Conservation (phyloP, 2,797 vertebrate species). For the Intellagama lesueurii region DNA sequence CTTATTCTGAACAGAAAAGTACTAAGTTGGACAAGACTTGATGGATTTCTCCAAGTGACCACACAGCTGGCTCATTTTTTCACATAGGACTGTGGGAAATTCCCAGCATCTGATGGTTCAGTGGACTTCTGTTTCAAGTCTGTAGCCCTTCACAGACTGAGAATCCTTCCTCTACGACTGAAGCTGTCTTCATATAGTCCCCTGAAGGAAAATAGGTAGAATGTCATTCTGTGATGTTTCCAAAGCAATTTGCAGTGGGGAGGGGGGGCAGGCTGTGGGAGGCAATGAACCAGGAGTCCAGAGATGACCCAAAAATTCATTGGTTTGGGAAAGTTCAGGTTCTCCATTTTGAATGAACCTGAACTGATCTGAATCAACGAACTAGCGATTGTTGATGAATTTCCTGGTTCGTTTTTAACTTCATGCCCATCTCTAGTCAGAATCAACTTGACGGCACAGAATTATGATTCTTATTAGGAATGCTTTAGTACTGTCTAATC, state of each 20-base stretch:
- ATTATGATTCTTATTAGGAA: not conserved
- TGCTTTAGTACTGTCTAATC: not conserved
- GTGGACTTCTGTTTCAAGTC: conserved; percentile 43
- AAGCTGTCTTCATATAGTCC: conserved; percentile 35
- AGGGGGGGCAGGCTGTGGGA: too few species aligned
- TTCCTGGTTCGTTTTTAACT: too few species aligned
- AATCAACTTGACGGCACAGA: too few species aligned
- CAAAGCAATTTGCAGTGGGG: conserved; percentile 56
- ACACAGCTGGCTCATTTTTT: not conserved
- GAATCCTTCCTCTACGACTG: not conserved
- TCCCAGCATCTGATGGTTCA: not conserved
- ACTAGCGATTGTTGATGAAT: too few species aligned
- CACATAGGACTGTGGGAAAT: not conserved
- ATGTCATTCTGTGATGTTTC: conserved; percentile 60
- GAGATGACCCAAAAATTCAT: too few species aligned
- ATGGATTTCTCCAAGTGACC: not conserved
- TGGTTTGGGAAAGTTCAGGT: too few species aligned
- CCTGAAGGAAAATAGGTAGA: conserved; percentile 58
- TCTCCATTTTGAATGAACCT: too few species aligned
- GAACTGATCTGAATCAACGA: too few species aligned
- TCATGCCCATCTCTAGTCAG: too few species aligned
- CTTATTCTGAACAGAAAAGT: not conserved
- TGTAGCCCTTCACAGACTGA: conserved; percentile 14
- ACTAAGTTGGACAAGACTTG: not conserved
- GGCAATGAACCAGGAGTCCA: too few species aligned